Evolutionary conservation across 2,113 vertebrate species (phyloP).

Genomic region (Petrocephalus zakoni): DNA sequence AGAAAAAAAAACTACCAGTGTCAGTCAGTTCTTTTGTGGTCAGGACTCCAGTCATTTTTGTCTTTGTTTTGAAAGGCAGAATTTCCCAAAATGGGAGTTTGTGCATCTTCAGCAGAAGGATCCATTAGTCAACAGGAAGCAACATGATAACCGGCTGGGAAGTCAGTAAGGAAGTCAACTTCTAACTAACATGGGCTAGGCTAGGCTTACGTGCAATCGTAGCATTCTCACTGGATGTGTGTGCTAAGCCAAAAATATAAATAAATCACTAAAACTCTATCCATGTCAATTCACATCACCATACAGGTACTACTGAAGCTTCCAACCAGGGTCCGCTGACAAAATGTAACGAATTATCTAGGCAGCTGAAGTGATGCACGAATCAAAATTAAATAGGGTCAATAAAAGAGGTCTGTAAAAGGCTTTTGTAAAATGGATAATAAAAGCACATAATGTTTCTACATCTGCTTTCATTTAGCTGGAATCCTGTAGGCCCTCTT

Average conservation of each 20-base stretch:
- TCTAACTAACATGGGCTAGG: not conserved
- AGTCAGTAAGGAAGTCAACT: not conserved
- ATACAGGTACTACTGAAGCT: not conserved
- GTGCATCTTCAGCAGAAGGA: not conserved
- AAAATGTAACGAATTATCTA: not conserved
- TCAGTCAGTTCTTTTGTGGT: not conserved
- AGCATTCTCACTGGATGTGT: not conserved
- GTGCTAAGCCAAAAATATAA: not conserved
- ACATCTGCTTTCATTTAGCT: constrained; percentile 18
- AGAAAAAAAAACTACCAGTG: not conserved
- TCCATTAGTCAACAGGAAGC: not conserved
- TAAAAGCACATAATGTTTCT: constrained; percentile 11
- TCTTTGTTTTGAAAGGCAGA: not conserved
- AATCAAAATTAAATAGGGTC: constrained; percentile 9
- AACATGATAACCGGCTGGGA: not conserved
- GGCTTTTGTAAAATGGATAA: constrained; percentile 17
- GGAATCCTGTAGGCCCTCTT: not conserved
- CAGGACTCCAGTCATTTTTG: not conserved
- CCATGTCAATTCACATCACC: not conserved
- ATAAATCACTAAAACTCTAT: not conserved
- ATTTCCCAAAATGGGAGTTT: not conserved
- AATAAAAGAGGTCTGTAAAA: constrained; percentile 13
- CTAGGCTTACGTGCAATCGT: not conserved
- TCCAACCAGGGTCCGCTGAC: not conserved
- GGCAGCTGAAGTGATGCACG: not conserved